phyloP scores from a whole-genome alignment of 2,113 vertebrate species.

The Oenanthe oenanthe region DNA sequence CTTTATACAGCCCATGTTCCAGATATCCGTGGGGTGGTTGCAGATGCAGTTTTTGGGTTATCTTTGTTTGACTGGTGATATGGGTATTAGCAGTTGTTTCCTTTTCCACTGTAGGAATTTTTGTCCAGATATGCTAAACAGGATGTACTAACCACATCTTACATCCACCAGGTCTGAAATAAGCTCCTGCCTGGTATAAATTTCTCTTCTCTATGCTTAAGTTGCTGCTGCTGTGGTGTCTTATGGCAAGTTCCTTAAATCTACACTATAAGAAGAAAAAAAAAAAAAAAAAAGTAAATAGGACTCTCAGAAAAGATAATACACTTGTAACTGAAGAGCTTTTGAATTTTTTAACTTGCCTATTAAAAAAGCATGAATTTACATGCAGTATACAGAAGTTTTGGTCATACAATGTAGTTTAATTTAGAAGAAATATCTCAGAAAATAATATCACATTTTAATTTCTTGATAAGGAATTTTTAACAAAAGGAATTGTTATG shows the following conservation, averaged over 20 bases:
- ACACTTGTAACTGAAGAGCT: not conserved
- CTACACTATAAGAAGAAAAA: not conserved
- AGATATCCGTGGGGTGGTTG: rapidly evolving
- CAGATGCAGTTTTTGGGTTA: not conserved
- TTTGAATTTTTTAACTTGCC: not conserved
- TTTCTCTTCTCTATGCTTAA: not conserved
- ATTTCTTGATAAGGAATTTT: not conserved
- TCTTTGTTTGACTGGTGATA: not conserved
- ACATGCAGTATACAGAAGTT: not conserved
- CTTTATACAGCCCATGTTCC: rapidly evolving
- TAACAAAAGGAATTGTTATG: not conserved
- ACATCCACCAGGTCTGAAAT: not conserved
- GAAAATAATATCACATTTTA: not conserved
- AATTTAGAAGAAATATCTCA: not conserved
- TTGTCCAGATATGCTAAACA: rapidly evolving
- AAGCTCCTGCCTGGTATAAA: not conserved
- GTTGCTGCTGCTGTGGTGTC: not conserved
- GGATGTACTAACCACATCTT: not conserved
- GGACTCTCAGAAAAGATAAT: not conserved
- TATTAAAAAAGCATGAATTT: not conserved
- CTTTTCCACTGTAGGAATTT: not conserved
- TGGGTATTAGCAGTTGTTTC: not conserved
- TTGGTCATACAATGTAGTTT: not conserved
- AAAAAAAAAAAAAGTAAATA: not conserved
- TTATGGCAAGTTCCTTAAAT: not conserved